Conservation (phyloP, 2,888 invertebrate genomes). For the Orchesella flavescens region DNA sequence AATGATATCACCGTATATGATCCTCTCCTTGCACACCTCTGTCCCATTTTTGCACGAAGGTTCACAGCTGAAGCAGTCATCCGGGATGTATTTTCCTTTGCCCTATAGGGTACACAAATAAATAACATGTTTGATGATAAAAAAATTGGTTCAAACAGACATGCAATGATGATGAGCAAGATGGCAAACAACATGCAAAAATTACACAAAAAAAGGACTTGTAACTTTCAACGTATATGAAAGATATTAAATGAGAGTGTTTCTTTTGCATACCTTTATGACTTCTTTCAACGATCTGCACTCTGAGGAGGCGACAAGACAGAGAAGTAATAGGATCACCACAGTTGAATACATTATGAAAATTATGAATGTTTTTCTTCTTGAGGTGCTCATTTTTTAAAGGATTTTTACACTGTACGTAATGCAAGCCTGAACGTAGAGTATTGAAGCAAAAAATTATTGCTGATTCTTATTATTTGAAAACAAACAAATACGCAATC, state of each 20-base stretch:
- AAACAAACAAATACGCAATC: not conserved
- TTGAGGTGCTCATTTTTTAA: constrained; percentile 23
- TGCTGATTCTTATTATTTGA: too few species aligned
- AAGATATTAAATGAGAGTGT: not conserved
- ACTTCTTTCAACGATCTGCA: constrained; percentile 45
- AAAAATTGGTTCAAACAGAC: not conserved
- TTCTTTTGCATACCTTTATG: constrained; percentile 31
- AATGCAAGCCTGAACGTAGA: too few species aligned
- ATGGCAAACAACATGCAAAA: constrained; percentile 5
- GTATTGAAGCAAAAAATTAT: not conserved
- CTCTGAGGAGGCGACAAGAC: constrained; percentile 32
- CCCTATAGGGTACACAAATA: constrained; percentile 5
- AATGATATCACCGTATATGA: constrained; percentile 60
- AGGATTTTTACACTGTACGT: not conserved
- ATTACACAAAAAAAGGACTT: constrained; percentile 75
- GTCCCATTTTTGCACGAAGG: constrained; percentile 15
- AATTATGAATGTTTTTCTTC: constrained; percentile 30
- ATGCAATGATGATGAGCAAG: not conserved
- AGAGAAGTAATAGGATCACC: constrained; percentile 20
- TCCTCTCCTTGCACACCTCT: constrained; percentile 50
- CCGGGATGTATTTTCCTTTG: constrained; percentile 47
- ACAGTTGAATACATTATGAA: constrained; percentile 13
- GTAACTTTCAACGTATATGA: not conserved
- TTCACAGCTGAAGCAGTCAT: constrained; percentile 46
- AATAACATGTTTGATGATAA: too few species aligned